A percentile compares a stretch with the other conserved stretches of the same genome.
These are phyloP conservation scores for Bruchidius siliquastri DNA, from an alignment of 2,888 invertebrate species.

Conservation along the genomic window DNA sequence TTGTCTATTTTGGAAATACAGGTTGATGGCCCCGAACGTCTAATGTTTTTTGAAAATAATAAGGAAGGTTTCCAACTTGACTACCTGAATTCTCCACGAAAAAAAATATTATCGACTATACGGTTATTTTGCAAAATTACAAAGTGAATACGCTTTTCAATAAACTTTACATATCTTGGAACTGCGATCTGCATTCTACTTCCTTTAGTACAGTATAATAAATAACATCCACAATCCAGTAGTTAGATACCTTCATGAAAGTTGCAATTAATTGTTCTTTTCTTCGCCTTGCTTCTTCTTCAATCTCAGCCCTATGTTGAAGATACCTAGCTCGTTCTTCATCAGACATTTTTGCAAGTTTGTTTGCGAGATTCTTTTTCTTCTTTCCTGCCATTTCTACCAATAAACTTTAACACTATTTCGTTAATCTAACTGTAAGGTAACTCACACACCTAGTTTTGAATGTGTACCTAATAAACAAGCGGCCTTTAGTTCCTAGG, in stretches of 20 bases:
- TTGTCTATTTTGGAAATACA: too few species aligned
- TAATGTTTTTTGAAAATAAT: too few species aligned
- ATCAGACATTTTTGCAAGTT: conserved; percentile 78
- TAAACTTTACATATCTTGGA: too few species aligned
- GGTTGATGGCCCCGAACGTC: too few species aligned
- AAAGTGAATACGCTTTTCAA: too few species aligned
- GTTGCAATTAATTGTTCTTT: conserved; percentile 75
- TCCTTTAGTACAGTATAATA: too few species aligned
- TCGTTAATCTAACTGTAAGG: background rate
- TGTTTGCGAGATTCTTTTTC: conserved; percentile 70
- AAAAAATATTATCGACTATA: too few species aligned
- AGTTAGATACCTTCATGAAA: conserved; percentile 76
- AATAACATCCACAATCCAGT: too few species aligned
- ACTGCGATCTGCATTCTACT: too few species aligned
- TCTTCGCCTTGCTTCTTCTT: conserved; percentile 73
- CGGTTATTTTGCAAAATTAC: too few species aligned
- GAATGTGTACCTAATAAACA: background rate
- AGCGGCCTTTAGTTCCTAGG: background rate
- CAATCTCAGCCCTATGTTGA: conserved; percentile 76
- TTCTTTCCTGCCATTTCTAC: conserved; percentile 48
- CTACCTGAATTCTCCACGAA: too few species aligned
- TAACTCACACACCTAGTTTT: background rate
- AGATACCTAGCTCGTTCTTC: conserved; percentile 77
- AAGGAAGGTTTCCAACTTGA: too few species aligned
- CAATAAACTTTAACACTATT: background rate